phyloP scores from a whole-genome alignment of 2,797 vertebrate species.

The Alectoris magna region DNA sequence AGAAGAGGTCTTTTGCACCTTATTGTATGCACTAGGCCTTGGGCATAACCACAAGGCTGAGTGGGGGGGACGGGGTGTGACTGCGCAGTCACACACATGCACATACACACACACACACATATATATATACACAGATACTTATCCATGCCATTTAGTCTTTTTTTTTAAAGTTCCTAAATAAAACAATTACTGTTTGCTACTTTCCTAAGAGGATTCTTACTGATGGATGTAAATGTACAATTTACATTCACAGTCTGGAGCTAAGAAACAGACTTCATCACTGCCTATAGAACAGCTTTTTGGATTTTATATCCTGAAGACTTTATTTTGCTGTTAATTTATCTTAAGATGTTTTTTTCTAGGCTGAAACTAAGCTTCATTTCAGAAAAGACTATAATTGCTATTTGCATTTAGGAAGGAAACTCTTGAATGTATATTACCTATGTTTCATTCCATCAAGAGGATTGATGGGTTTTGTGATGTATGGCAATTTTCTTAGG shows the following conservation, averaged over 20 bases:
- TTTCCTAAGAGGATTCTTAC: not conserved
- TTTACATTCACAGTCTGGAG: not conserved
- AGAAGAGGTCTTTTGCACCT: no score
- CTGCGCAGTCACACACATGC: not conserved
- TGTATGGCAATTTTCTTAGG: not conserved
- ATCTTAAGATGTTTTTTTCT: not conserved
- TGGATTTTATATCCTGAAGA: accelerated
- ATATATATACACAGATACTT: not conserved
- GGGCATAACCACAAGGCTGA: no score
- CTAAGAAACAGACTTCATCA: not conserved
- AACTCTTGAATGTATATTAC: not conserved
- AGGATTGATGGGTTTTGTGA: conserved; percentile 4
- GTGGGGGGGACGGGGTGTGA: no score
- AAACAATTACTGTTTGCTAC: not conserved
- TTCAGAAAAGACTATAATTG: not conserved
- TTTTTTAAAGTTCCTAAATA: not conserved
- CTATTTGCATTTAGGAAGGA: not conserved
- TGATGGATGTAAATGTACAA: not conserved
- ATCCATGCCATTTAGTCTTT: not conserved
- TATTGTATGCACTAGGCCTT: no score
- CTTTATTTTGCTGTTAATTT: not conserved
- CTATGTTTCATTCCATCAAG: not conserved
- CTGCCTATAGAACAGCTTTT: not conserved
- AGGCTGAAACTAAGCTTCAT: not conserved
- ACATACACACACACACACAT: not conserved